Evolutionary conservation across 2,888 invertebrate species (phyloP).

Genomic region (Macropis europaea): DNA sequence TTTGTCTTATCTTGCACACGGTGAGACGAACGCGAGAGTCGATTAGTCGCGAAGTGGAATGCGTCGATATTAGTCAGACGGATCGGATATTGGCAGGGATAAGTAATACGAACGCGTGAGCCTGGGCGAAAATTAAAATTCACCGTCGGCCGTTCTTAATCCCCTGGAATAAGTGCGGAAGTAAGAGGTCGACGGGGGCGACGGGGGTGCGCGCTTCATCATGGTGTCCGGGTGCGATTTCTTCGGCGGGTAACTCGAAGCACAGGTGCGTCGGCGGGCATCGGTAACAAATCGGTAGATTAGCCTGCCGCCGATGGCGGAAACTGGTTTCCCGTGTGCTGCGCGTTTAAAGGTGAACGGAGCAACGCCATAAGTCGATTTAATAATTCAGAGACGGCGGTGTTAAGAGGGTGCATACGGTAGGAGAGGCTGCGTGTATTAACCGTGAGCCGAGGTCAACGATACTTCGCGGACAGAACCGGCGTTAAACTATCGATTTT

Average conservation of each 20-base stretch:
- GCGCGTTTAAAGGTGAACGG: slow-evolving; percentile 40
- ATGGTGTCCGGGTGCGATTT: slow-evolving; percentile 6
- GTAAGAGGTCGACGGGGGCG: too few species aligned
- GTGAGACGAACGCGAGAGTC: too few species aligned
- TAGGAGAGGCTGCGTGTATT: slow-evolving; percentile 20
- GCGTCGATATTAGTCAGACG: slow-evolving; percentile 15
- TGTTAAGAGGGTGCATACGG: slow-evolving; percentile 40
- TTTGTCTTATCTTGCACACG: too few species aligned
- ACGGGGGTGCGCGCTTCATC: slow-evolving; percentile 32
- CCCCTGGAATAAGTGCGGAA: slow-evolving; percentile 17
- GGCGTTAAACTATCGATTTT: slow-evolving; percentile 47
- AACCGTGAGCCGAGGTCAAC: slow-evolving; percentile 33
- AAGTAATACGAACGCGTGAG: slow-evolving; percentile 33
- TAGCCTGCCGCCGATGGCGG: slow-evolving; percentile 47
- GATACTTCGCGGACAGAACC: slow-evolving; percentile 35
- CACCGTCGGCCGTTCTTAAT: slow-evolving; percentile 20
- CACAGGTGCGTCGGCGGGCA: slow-evolving; percentile 55
- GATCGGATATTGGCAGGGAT: slow-evolving; percentile 6
- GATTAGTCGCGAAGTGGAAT: slow-evolving; percentile 10
- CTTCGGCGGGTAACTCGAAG: slow-evolving; percentile 39
- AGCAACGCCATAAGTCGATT: slow-evolving; percentile 57
- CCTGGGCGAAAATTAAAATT: slow-evolving; percentile 35
- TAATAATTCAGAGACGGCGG: slow-evolving; percentile 56
- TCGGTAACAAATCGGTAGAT: slow-evolving; percentile 59
- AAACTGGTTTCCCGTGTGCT: slow-evolving; percentile 53